These are phyloP conservation scores for Temnothorax ravouxi DNA, from an alignment of 2,888 invertebrate species.

Conservation along the genomic window DNA sequence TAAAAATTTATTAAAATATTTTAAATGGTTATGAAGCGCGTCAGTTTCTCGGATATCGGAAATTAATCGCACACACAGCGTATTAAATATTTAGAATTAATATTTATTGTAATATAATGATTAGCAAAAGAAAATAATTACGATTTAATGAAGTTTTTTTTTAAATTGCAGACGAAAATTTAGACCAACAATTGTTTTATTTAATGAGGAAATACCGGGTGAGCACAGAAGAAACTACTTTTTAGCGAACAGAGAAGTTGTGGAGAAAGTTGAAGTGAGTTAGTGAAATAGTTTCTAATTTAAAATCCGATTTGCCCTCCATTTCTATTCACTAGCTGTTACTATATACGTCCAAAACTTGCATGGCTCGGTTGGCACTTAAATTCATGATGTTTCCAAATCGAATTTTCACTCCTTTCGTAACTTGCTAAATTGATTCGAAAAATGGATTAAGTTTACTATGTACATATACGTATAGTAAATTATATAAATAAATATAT, in stretches of 20 bases:
- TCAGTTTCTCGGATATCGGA: conserved; percentile 8
- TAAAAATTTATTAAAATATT: conserved; percentile 11
- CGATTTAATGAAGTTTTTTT: not conserved
- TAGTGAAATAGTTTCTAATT: conserved; percentile 54
- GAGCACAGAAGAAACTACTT: conserved; percentile 47
- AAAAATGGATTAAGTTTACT: conserved; percentile 9
- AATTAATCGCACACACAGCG: not conserved
- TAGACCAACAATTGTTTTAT: not conserved
- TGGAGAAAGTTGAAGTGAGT: conserved; percentile 52
- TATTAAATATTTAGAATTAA: conserved; percentile 27
- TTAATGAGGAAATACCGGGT: not conserved
- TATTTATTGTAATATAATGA: not conserved
- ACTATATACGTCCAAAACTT: conserved; percentile 41
- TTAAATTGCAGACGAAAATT: not conserved
- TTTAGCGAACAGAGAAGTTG: conserved; percentile 48
- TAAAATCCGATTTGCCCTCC: conserved; percentile 53
- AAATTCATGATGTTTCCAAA: conserved; percentile 48
- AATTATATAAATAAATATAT: no score
- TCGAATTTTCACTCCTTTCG: conserved; percentile 34
- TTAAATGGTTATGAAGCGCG: not conserved
- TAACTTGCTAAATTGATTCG: conserved; percentile 19
- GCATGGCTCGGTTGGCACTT: conserved; percentile 22
- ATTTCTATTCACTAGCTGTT: conserved; percentile 46
- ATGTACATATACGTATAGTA: no score
- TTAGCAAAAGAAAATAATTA: conserved; percentile 1